phyloP scores from a whole-genome alignment of 92 coral and sea anemone genomes.

The Actinernus sp. region DNA sequence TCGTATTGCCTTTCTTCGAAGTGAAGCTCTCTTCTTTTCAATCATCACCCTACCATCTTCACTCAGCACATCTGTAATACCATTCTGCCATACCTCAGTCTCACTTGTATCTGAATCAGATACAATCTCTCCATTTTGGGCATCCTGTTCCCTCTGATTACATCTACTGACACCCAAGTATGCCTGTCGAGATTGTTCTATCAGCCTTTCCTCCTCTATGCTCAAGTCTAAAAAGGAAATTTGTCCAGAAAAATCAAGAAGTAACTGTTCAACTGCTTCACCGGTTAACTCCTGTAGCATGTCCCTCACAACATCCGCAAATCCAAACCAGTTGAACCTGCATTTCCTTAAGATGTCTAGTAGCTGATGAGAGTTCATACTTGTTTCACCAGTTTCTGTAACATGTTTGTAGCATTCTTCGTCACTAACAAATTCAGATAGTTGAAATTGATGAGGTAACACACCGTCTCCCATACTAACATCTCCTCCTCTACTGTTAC shows the following conservation, averaged over 20 bases:
- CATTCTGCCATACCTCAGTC: constrained; percentile 35
- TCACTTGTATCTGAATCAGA: constrained; percentile 64
- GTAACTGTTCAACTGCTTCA: constrained; percentile 30
- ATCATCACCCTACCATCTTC: constrained; percentile 36
- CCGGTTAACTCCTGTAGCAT: constrained; percentile 6
- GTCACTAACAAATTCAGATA: background rate
- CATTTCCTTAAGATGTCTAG: constrained; percentile 18
- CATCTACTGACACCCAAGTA: constrained; percentile 14
- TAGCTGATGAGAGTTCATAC: constrained; percentile 40
- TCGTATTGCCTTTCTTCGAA: constrained; percentile 49
- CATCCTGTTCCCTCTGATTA: constrained; percentile 21
- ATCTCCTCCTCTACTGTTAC: background rate
- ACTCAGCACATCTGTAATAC: constrained; percentile 45
- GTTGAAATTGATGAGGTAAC: constrained; percentile 3
- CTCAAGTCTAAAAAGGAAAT: constrained; percentile 3
- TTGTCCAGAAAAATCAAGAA: constrained; percentile 23
- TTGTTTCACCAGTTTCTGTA: constrained; percentile 19
- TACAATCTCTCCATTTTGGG: constrained; percentile 5
- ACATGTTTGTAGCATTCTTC: constrained; percentile 30
- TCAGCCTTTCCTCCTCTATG: constrained; percentile 3
- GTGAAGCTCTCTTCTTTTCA: constrained; percentile 49
- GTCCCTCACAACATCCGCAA: constrained; percentile 5
- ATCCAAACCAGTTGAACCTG: constrained; percentile 52
- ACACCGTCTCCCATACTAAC: background rate
- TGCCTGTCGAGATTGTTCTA: constrained; percentile 59